phyloP scores from a whole-genome alignment of 2,888 invertebrate species.

The Caenorhabditis sp. region DNA sequence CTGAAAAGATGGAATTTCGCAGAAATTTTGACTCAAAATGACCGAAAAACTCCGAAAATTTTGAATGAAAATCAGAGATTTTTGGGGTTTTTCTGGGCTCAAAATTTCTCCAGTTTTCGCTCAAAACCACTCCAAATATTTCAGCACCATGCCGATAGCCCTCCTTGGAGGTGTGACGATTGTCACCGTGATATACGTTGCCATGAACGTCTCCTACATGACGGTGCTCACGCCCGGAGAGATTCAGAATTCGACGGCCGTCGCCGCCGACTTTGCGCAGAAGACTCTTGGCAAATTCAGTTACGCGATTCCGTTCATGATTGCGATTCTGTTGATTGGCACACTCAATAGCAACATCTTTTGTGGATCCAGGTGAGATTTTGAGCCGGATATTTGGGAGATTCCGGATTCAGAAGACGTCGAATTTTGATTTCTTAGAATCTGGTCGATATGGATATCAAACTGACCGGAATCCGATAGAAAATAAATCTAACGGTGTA shows the following conservation, averaged over 20 bases:
- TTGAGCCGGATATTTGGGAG: background rate
- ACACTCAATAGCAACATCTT: constrained; percentile 78
- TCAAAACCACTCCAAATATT: constrained; percentile 18
- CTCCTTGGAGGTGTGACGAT: constrained; percentile 71
- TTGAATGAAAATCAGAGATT: too few species aligned
- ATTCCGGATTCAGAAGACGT: background rate
- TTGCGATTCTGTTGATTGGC: constrained; percentile 75
- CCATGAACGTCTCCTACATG: constrained; percentile 77
- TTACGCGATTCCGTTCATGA: constrained; percentile 77
- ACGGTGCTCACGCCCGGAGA: constrained; percentile 71
- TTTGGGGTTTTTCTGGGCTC: too few species aligned
- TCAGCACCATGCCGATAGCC: constrained; percentile 77
- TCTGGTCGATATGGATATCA: too few species aligned
- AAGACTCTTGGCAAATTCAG: constrained; percentile 70
- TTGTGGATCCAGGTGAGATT: constrained; percentile 72
- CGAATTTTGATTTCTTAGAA: background rate
- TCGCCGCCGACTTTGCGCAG: constrained; percentile 76
- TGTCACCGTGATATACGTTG: constrained; percentile 70
- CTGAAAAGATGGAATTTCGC: too few species aligned
- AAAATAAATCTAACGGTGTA: too few species aligned
- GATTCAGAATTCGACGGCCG: constrained; percentile 73
- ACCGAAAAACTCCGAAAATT: too few species aligned
- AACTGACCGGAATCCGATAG: too few species aligned
- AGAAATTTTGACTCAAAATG: too few species aligned
- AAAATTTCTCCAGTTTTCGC: too few species aligned